phyloP scores from a whole-genome alignment of 2,113 vertebrate genomes.

The Passer montanus region DNA sequence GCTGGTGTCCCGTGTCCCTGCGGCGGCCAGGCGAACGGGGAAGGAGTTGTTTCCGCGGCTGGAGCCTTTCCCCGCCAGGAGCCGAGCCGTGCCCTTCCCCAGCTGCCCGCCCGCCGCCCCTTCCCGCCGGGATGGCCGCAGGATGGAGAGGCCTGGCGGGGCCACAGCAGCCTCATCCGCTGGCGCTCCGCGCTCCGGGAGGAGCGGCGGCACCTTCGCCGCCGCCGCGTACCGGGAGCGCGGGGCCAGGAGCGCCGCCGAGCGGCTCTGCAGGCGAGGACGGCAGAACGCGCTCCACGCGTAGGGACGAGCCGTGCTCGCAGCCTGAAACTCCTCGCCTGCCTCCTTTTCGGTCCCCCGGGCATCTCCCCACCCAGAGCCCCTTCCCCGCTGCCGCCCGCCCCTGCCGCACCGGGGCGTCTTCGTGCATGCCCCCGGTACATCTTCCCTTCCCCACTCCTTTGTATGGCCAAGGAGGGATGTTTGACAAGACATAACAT shows the following conservation, averaged over 20 bases:
- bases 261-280: constrained; percentile 71
- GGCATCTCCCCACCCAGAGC: background rate
- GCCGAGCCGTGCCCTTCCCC: background rate
- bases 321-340: background rate
- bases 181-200: no score
- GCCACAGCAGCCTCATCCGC: background rate
- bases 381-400: background rate
- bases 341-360: background rate
- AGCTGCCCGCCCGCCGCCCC: no score
- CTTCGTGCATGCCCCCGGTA: no score
- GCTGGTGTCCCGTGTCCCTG: background rate
- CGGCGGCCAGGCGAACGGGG: background rate
- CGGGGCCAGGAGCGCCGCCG: background rate
- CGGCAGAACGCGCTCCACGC: constrained; percentile 75
- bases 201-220: background rate
- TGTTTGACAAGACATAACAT: background rate
- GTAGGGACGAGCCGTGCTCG: constrained; percentile 36
- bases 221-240: constrained; percentile 41
- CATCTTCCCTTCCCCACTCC: background rate
- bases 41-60: background rate
- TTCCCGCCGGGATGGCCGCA: background rate
- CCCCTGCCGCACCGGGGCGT: background rate
- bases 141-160: constrained; percentile 60
- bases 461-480: background rate
- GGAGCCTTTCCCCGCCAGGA: background rate